These are phyloP conservation scores for Phortica magna DNA, from an alignment of 2,888 invertebrate genomes.

Conservation along the genomic window DNA sequence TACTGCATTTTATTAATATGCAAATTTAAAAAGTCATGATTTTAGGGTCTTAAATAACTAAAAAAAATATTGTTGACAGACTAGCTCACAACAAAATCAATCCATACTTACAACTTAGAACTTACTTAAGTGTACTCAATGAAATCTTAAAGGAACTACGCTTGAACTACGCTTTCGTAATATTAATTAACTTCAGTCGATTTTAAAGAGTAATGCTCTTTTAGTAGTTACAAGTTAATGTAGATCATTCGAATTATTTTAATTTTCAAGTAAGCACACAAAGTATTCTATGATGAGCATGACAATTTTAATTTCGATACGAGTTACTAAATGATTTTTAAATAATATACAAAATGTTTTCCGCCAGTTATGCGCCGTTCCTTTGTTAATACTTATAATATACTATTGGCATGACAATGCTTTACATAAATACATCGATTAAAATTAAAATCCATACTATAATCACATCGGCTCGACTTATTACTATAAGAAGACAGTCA, in stretches of 20 bases:
- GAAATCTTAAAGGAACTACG: neutral
- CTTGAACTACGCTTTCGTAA: neutral
- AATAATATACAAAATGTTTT: neutral
- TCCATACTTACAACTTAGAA: neutral
- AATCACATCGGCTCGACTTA: slow-evolving; percentile 3
- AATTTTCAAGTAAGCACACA: neutral
- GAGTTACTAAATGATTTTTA: slow-evolving; percentile 15
- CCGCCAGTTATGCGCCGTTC: neutral
- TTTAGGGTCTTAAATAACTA: neutral
- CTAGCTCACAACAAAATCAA: slow-evolving; percentile 7
- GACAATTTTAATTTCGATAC: slow-evolving; percentile 40
- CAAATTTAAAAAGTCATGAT: neutral
- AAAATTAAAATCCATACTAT: slow-evolving; percentile 6
- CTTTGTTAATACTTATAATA: slow-evolving; percentile 17
- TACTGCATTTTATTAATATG: neutral
- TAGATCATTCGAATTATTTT: neutral
- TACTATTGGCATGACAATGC: neutral
- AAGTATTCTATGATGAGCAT: neutral
- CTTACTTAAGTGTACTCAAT: neutral
- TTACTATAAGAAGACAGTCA: slow-evolving; percentile 46
- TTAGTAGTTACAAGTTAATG: neutral
- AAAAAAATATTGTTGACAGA: neutral
- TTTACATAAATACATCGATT: neutral
- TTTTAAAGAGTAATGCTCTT: neutral
- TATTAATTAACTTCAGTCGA: slow-evolving; percentile 11